Evolutionary conservation across 2,113 vertebrate genomes (phyloP), one percentile per base, ranked within the genome.

Genomic region (Polyodon spathula): DNA sequence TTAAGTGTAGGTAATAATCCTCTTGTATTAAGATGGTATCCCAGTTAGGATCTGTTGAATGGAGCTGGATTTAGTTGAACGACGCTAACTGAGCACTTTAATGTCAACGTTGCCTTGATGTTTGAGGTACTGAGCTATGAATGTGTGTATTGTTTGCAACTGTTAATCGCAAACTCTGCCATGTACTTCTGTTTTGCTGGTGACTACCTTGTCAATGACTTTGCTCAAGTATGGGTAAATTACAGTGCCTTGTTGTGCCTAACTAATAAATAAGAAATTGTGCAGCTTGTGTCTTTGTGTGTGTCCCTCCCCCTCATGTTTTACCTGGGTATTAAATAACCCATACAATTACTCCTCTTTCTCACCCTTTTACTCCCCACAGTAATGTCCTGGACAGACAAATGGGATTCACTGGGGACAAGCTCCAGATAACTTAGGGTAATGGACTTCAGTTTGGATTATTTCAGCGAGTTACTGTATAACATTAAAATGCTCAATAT

Each of bases 211-310:
- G 40, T 53, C 37, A 16, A 41, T 38, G 56, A 58, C 17, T 61
- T 84, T 82, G 84, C 84, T 81, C 85, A 75, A 76, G 63, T 81
- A 75, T 72, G 75, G 84, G 79, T 77, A 79, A 79, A 80, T 81
- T 73, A 86, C 69, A 76, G 82, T 82, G 81, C 84, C 80, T 87
- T 84, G 74, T 83, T 87, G 88, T 93, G 91, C 89, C 86, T 90
- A 74, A 95, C 94, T 92, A 92, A 93, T 27, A 87, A 83, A 68
- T 75, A 77, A 68, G 71, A 88, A 89, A 78, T 76, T 75, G 81
- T 88, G 88, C 81, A 83, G 74, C 84, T 17, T 8, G 6, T 67
- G 38, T 41, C 5, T 56, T 56, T 37, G 9, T 38, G 6, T 38
- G 15, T 27, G 7, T 37, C 27, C 27, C 27, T 27, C 27, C 27